These are phyloP conservation scores for Upupa epops DNA, from an alignment of 2,113 vertebrate genomes.

Conservation along the genomic window DNA sequence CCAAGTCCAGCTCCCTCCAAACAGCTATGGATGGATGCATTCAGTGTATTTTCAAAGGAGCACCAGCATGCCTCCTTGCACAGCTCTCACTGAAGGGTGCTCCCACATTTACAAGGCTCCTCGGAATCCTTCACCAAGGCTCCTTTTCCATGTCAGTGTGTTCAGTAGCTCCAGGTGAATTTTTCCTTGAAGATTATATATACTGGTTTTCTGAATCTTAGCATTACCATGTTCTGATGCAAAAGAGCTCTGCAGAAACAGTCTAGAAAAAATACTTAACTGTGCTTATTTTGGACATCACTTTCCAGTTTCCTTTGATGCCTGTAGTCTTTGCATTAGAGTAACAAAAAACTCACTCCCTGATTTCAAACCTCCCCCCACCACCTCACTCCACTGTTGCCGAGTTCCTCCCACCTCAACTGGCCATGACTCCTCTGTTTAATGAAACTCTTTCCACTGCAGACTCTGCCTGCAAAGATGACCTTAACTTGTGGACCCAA, in stretches of 20 bases:
- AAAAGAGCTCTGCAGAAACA: background rate
- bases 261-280: background rate
- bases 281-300: background rate
- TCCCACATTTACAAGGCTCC: constrained; percentile 24
- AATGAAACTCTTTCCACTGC: background rate
- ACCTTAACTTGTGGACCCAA: background rate
- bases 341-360: background rate
- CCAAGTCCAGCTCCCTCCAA: constrained; percentile 13
- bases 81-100: background rate
- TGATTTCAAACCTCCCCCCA: background rate
- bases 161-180: constrained; percentile 32
- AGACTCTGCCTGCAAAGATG: background rate
- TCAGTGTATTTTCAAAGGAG: background rate
- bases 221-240: background rate
- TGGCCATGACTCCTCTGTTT: background rate
- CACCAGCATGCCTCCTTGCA: background rate
- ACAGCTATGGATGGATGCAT: constrained; percentile 10
- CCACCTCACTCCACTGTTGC: background rate
- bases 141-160: background rate
- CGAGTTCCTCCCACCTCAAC: background rate
- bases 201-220: constrained; percentile 16
- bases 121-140: constrained; percentile 13
- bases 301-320: background rate
- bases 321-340: background rate
- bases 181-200: background rate